phyloP scores from a whole-genome alignment of 2,797 vertebrate species.

The Myiotriccus ornatus region DNA sequence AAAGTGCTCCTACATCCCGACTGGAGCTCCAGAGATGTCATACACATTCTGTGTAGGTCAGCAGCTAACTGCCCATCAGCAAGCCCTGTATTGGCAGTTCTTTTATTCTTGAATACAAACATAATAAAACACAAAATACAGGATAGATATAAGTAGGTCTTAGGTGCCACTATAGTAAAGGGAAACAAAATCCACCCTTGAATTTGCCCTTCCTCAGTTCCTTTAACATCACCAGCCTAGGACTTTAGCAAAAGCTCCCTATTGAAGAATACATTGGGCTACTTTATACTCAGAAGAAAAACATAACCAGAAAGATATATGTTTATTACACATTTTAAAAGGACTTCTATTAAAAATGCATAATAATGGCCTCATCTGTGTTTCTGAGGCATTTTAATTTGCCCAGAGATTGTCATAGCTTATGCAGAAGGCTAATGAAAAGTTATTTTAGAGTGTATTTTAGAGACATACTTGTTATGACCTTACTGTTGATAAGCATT shows the following conservation, averaged over 20 bases:
- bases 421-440: not conserved
- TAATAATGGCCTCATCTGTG: not conserved
- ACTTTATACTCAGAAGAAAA: not conserved
- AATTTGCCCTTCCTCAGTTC: not conserved
- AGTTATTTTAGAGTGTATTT: not conserved
- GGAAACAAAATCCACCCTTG: not conserved
- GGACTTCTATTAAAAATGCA: not conserved
- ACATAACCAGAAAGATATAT: not conserved
- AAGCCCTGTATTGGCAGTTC: not conserved
- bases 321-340: not conserved
- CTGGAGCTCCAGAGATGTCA: not conserved
- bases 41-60: not conserved
- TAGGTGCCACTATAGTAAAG: not conserved
- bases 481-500: not conserved
- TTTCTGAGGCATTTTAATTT: not conserved
- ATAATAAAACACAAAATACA: not conserved
- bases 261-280: not conserved
- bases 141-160: not conserved
- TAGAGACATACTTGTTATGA: not conserved
- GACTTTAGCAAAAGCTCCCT: not conserved
- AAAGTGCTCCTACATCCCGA: not conserved
- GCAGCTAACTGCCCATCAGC: not conserved
- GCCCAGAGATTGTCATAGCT: not conserved
- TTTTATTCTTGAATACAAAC: not conserved
- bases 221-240: not conserved